phyloP scores from a whole-genome alignment of 2,888 invertebrate genomes.

The Maniola hyperantus region DNA sequence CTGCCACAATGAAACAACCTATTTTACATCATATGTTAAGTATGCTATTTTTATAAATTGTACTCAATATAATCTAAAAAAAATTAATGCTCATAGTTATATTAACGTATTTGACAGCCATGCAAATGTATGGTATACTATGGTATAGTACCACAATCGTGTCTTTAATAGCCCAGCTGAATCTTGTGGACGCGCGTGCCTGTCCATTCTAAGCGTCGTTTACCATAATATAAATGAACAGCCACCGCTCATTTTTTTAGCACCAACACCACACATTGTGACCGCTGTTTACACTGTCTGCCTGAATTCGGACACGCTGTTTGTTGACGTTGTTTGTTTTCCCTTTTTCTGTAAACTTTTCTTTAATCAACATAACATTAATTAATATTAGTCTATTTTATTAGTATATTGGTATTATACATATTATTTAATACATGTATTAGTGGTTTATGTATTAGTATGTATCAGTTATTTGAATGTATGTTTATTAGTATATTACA shows the following conservation, averaged over 20 bases:
- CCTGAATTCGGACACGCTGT: constrained; percentile 40
- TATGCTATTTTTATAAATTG: too few species aligned
- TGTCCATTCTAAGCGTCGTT: constrained; percentile 79
- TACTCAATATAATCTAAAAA: too few species aligned
- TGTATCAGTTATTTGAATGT: too few species aligned
- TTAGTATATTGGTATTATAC: too few species aligned
- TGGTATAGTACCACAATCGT: constrained; percentile 11
- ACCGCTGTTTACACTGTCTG: constrained; percentile 49
- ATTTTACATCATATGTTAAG: too few species aligned
- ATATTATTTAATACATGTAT: too few species aligned
- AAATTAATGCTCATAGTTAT: too few species aligned
- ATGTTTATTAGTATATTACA: too few species aligned
- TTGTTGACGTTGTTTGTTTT: constrained; percentile 30
- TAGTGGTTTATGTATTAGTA: too few species aligned
- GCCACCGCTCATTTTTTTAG: constrained; percentile 70
- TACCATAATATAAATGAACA: constrained; percentile 81
- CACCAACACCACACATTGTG: constrained; percentile 69
- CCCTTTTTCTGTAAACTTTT: constrained; percentile 27
- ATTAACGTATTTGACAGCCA: not conserved
- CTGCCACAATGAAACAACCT: too few species aligned
- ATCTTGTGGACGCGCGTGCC: constrained; percentile 75
- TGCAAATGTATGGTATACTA: too few species aligned
- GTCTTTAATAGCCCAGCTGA: constrained; percentile 50
- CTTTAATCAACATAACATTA: constrained; percentile 4
- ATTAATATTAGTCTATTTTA: too few species aligned